These are phyloP conservation scores for Pica pica DNA, from an alignment of 2,113 vertebrate genomes.

Conservation along the genomic window DNA sequence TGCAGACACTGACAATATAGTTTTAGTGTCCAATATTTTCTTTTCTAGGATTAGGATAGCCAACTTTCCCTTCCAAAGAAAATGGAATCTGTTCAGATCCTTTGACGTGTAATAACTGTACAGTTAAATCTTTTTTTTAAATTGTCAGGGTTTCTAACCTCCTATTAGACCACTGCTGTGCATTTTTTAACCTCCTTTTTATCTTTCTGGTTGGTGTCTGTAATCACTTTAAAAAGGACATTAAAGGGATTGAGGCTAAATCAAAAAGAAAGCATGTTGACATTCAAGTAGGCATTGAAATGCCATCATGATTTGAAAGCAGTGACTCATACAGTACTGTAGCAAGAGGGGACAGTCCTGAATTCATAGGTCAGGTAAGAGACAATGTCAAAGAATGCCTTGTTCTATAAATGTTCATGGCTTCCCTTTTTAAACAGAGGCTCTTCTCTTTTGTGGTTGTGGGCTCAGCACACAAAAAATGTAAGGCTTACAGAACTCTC, in stretches of 20 bases:
- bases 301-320: constrained; percentile 50
- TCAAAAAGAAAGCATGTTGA: constrained; percentile 49
- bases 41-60: not conserved
- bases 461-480: constrained; percentile 18
- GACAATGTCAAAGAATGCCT: constrained; percentile 32
- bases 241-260: constrained; percentile 57
- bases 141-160: not conserved
- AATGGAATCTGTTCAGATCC: not conserved
- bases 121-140: not conserved
- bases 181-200: constrained; percentile 55
- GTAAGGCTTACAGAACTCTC: not conserved
- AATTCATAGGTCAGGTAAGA: constrained; percentile 54
- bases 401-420: constrained; percentile 25
- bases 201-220: constrained; percentile 48
- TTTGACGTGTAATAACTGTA: not conserved
- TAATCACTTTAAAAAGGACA: constrained; percentile 43
- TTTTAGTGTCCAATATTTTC: not conserved
- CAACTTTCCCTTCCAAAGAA: not conserved
- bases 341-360: constrained; percentile 44
- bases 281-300: constrained; percentile 54
- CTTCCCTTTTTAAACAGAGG: constrained; percentile 18
- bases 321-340: constrained; percentile 39
- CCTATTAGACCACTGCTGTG: not conserved
- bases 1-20: not conserved
- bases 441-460: constrained; percentile 59